phyloP scores from a whole-genome alignment of 2,113 vertebrate genomes.

The Centropus bengalensis region DNA sequence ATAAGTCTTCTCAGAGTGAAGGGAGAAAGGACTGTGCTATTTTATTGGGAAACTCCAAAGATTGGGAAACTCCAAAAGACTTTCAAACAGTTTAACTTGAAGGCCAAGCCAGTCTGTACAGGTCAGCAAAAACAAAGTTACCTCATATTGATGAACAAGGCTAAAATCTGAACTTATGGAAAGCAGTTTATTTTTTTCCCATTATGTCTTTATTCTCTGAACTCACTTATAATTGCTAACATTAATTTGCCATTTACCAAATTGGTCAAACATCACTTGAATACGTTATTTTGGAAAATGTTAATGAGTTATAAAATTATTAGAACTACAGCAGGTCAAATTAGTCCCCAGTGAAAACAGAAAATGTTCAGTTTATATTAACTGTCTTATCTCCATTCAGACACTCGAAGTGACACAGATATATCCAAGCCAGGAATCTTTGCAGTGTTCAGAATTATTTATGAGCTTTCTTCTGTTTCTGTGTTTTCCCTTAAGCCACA shows the following conservation, averaged over 20 bases:
- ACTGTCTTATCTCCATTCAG: not conserved
- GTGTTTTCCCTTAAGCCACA: not conserved
- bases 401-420: not conserved
- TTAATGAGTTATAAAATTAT: not conserved
- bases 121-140: not conserved
- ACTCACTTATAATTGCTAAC: not conserved
- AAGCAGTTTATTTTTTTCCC: not conserved
- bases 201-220: not conserved
- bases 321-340: not conserved
- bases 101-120: not conserved
- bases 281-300: not conserved
- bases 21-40: not conserved
- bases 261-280: not conserved
- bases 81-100: not conserved
- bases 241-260: not conserved
- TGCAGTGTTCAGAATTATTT: not conserved
- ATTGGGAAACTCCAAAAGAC: too few relatives aligned
- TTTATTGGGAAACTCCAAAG: not conserved
- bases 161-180: not conserved
- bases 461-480: not conserved
- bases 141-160: not conserved
- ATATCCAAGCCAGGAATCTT: not conserved
- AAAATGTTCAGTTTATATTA: not conserved
- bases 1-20: not conserved
- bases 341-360: not conserved